phyloP scores from a whole-genome alignment of 1,140 invertebrate genomes.

The Danaus plexippus region DNA sequence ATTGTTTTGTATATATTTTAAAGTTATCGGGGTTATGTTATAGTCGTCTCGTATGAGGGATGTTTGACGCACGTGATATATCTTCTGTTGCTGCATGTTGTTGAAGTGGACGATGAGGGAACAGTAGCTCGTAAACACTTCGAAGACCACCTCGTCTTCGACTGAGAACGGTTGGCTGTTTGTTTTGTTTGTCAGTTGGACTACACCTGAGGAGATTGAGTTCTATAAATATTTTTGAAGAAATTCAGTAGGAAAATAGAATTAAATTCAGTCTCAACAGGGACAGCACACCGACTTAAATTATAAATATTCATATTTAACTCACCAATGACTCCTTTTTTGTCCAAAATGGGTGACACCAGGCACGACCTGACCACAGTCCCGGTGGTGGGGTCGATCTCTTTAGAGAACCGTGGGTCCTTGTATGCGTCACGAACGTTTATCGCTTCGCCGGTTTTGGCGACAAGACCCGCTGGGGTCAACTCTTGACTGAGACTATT shows the following conservation, averaged over 20 bases:
- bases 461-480: constrained; percentile 66
- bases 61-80: constrained; percentile 44
- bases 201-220: constrained; percentile 55
- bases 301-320: neutral
- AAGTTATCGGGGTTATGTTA: too few species aligned
- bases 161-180: constrained; percentile 59
- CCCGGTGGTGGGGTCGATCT: constrained; percentile 66
- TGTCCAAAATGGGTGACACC: constrained; percentile 69
- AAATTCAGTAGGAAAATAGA: too few species aligned
- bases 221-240: neutral
- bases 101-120: constrained; percentile 68
- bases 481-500: constrained; percentile 57
- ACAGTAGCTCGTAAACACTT: constrained; percentile 69
- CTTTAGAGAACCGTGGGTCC: constrained; percentile 67
- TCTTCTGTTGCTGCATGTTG: constrained; percentile 60
- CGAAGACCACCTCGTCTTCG: constrained; percentile 67
- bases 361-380: constrained; percentile 69
- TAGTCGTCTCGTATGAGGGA: neutral
- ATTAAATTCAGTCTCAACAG: too few species aligned
- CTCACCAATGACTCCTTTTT: constrained; percentile 68
- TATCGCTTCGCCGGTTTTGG: constrained; percentile 51
- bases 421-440: constrained; percentile 70
- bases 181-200: constrained; percentile 72
- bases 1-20: neutral
- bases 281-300: too few species aligned